Percentiles rank a stretch among this genome's conserved stretches.
Conservation (phyloP, 2,113 vertebrate species). For the Odontesthes bonariensis region DNA sequence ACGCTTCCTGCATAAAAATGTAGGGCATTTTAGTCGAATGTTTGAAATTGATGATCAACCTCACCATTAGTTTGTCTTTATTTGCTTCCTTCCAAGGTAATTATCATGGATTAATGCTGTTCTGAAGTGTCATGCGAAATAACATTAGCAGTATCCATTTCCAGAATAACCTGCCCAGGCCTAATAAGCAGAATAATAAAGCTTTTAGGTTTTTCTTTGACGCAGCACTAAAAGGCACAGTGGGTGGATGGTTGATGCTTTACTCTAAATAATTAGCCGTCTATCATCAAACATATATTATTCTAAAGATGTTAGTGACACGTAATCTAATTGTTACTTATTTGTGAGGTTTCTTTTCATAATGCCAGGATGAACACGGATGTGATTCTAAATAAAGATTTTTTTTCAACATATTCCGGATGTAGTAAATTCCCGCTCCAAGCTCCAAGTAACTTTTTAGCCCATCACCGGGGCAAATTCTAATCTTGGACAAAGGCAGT, state of each 20-base stretch:
- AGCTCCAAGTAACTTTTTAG: slow-evolving; percentile 44
- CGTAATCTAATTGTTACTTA: slow-evolving; percentile 46
- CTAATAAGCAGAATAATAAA: slow-evolving; percentile 79
- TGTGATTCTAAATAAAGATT: slow-evolving; percentile 4
- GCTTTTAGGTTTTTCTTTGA: slow-evolving; percentile 64
- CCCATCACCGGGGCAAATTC: slow-evolving; percentile 51
- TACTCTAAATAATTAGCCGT: slow-evolving; percentile 71
- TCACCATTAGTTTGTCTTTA: slow-evolving; percentile 84
- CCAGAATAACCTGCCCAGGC: slow-evolving; percentile 72
- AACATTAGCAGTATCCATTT: slow-evolving; percentile 81
- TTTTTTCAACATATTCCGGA: slow-evolving; percentile 3
- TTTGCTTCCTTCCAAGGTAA: slow-evolving; percentile 84
- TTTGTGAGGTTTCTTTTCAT: slow-evolving; percentile 17
- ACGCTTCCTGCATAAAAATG: slow-evolving; percentile 83
- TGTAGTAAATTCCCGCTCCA: slow-evolving; percentile 35
- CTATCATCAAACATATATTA: slow-evolving; percentile 64
- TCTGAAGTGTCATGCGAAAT: slow-evolving; percentile 73
- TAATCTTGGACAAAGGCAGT: slow-evolving; percentile 75
- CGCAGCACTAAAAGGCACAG: slow-evolving; percentile 55
- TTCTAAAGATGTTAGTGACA: slow-evolving; percentile 33
- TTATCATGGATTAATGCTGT: slow-evolving; percentile 84
- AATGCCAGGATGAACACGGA: not conserved
- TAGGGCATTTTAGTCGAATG: slow-evolving; percentile 77
- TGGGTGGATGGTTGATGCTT: slow-evolving; percentile 48
- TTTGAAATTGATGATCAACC: slow-evolving; percentile 80